Percentiles rank a stretch among this genome's conserved stretches.
These are phyloP conservation scores for Xiphydria camelus DNA, from an alignment of 2,888 invertebrate species.

Conservation along the genomic window DNA sequence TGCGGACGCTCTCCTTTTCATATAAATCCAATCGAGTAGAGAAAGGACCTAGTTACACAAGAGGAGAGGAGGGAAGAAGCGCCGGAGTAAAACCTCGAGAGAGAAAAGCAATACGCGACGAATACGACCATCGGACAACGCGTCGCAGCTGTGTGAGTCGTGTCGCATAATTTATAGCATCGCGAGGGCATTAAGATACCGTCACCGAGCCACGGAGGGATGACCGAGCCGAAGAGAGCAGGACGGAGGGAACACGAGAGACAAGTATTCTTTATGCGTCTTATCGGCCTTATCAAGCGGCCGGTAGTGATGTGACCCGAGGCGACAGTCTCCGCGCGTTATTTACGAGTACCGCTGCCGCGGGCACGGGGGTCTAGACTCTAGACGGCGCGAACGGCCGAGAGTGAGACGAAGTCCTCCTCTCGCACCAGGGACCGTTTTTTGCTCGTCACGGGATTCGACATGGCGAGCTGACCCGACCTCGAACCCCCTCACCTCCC, in stretches of 20 bases:
- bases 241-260: constrained; percentile 31
- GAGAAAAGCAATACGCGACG: too few species aligned
- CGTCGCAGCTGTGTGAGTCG: constrained; percentile 46
- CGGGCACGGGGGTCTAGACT: constrained; percentile 32
- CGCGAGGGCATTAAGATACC: constrained; percentile 49
- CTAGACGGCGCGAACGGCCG: neutral
- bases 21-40: too few species aligned
- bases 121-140: constrained; percentile 31
- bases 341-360: constrained; percentile 33
- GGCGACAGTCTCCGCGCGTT: constrained; percentile 26
- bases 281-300: constrained; percentile 51
- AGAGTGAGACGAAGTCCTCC: neutral
- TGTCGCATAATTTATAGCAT: constrained; percentile 52
- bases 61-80: too few species aligned
- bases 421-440: constrained; percentile 22
- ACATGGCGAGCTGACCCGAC: constrained; percentile 20
- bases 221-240: constrained; percentile 20
- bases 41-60: too few species aligned
- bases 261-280: constrained; percentile 50
- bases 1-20: too few species aligned
- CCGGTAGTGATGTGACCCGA: constrained; percentile 44
- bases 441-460: constrained; percentile 24
- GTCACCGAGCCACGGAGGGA: constrained; percentile 23
- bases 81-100: too few species aligned
- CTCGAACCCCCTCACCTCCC: too few species aligned